phyloP scores from a whole-genome alignment of 2,888 invertebrate species.

The Priocnemis perturbator region DNA sequence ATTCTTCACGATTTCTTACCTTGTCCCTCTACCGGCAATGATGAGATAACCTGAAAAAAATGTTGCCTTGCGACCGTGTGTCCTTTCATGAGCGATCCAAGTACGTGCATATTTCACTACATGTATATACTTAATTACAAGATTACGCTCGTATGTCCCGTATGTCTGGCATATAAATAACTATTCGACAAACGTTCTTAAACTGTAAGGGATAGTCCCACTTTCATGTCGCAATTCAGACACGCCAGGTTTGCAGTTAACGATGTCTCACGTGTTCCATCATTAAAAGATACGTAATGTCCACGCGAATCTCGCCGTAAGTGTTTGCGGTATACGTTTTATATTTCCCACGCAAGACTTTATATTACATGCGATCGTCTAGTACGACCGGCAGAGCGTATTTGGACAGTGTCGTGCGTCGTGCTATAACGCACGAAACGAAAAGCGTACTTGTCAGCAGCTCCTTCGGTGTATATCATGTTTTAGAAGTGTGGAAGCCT shows the following conservation, averaged over 20 bases:
- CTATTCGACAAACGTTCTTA: conserved; percentile 27
- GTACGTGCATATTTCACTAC: conserved; percentile 47
- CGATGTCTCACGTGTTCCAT: not conserved
- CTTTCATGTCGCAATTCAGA: conserved; percentile 20
- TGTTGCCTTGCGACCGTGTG: conserved; percentile 24
- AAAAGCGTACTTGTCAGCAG: no score
- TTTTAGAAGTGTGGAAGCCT: no score
- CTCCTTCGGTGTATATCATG: no score
- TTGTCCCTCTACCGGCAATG: conserved; percentile 26
- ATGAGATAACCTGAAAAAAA: conserved; percentile 36
- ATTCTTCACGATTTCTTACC: conserved; percentile 37
- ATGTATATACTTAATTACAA: conserved; percentile 45
- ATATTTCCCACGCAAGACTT: not conserved
- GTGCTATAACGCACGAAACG: no score
- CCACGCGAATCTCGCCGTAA: not conserved
- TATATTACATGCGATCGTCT: no score
- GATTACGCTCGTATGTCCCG: conserved; percentile 42
- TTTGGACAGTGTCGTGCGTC: no score
- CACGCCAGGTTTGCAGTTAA: not conserved
- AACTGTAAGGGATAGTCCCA: conserved; percentile 28
- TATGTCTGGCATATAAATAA: conserved; percentile 37
- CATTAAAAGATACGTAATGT: not conserved
- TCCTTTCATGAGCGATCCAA: conserved; percentile 40
- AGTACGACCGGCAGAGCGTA: no score
- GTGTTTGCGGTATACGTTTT: not conserved